A percentile compares a stretch with the other conserved stretches of the same genome.
These are phyloP conservation scores for Hyalella azteca DNA, from an alignment of 2,888 invertebrate genomes.

Conservation along the genomic window DNA sequence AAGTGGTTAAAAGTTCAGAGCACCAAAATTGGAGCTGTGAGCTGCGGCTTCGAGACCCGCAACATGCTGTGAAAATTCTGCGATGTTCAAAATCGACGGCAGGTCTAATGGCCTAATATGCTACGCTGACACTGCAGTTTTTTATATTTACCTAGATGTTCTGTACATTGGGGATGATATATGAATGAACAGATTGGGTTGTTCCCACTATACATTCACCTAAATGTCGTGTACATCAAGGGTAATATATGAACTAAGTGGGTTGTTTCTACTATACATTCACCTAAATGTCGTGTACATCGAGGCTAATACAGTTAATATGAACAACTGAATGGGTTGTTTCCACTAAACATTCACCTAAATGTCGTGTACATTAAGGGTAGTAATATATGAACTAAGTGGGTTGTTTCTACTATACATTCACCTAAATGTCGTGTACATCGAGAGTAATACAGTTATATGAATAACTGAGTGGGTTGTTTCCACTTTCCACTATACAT, in stretches of 20 bases:
- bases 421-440: too few relatives aligned
- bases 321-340: too few relatives aligned
- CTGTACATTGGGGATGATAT: neutral
- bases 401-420: too few relatives aligned
- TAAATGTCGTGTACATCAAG: neutral
- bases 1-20: neutral
- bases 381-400: too few relatives aligned
- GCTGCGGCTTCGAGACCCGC: neutral
- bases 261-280: neutral
- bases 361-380: too few relatives aligned
- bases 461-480: too few relatives aligned
- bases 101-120: neutral
- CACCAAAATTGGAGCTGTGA: neutral
- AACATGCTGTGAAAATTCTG: neutral
- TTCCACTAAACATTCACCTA: too few relatives aligned
- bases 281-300: conserved; percentile 87
- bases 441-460: too few relatives aligned
- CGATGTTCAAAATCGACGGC: too few relatives aligned
- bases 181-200: neutral
- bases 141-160: neutral
- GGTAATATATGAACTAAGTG: conserved; percentile 1
- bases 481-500: too few relatives aligned
- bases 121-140: neutral
- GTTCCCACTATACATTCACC: neutral
- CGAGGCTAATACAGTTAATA: conserved; percentile 71